Evolutionary conservation across 2,113 vertebrate genomes (phyloP).

Genomic region (Osmerus eperlanus): DNA sequence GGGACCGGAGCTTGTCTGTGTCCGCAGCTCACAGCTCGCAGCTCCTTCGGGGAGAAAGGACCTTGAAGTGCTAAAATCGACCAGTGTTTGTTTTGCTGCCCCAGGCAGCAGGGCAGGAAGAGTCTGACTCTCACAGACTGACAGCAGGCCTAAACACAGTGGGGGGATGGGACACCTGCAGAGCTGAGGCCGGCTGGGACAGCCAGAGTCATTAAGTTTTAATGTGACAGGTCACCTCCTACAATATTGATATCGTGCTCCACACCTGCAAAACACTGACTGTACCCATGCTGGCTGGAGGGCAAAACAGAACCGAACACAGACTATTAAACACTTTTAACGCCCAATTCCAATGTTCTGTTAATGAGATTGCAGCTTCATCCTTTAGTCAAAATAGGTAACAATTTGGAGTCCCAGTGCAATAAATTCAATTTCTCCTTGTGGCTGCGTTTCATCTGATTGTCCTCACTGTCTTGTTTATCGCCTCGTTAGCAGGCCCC

Average conservation of each 20-base stretch:
- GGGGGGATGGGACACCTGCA: slow-evolving; percentile 30
- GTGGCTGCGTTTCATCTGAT: too few relatives aligned
- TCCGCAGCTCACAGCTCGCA: slow-evolving; percentile 25
- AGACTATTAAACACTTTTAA: not conserved
- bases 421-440: not conserved
- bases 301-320: not conserved
- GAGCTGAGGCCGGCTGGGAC: slow-evolving; percentile 31
- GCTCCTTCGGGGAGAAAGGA: slow-evolving; percentile 36
- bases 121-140: slow-evolving; percentile 17
- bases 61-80: slow-evolving; percentile 55
- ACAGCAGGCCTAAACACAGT: slow-evolving; percentile 43
- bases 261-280: slow-evolving; percentile 37
- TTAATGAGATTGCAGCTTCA: not conserved
- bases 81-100: slow-evolving; percentile 30
- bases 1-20: slow-evolving; percentile 45
- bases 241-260: slow-evolving; percentile 37
- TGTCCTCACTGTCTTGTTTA: too few relatives aligned
- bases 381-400: not conserved
- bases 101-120: slow-evolving; percentile 20
- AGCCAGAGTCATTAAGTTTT: slow-evolving; percentile 25
- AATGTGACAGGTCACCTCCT: slow-evolving; percentile 33
- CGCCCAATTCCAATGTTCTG: not conserved
- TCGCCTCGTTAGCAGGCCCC: too few relatives aligned
- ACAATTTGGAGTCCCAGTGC: not conserved
- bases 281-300: slow-evolving; percentile 10